phyloP scores from a whole-genome alignment of 2,797 vertebrate species.

The Coreius guichenoti region DNA sequence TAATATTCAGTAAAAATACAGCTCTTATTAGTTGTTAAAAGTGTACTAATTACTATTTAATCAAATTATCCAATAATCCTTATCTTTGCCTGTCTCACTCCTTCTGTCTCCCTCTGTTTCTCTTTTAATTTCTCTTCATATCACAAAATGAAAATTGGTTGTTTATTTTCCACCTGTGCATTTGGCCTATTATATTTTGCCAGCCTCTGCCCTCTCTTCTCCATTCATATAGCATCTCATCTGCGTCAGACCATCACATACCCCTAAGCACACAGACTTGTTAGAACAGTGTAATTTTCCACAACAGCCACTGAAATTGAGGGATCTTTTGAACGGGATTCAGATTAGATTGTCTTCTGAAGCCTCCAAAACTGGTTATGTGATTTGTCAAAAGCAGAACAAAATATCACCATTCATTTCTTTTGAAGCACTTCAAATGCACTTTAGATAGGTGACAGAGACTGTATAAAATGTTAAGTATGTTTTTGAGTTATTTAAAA shows the following conservation, averaged over 20 bases:
- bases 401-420: not conserved
- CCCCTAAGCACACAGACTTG: slow-evolving; percentile 23
- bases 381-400: slow-evolving; percentile 6
- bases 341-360: not conserved
- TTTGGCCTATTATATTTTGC: slow-evolving; percentile 30
- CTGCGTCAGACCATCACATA: slow-evolving; percentile 32
- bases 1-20: no score
- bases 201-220: slow-evolving; percentile 17
- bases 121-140: not conserved
- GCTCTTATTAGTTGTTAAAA: no score
- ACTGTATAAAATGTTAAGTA: not conserved
- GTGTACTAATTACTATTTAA: no score
- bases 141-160: slow-evolving; percentile 6
- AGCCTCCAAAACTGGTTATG: not conserved
- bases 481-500: not conserved
- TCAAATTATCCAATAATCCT: no score
- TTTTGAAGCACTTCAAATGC: slow-evolving; percentile 1
- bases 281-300: slow-evolving; percentile 26
- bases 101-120: not conserved
- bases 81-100: not conserved
- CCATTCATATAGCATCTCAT: slow-evolving; percentile 18
- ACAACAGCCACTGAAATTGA: not conserved
- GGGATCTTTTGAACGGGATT: not conserved
- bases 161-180: slow-evolving; percentile 40
- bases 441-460: not conserved